Evolutionary conservation across 2,797 vertebrate genomes (phyloP).

Genomic region (Sebastes ruberrimus): DNA sequence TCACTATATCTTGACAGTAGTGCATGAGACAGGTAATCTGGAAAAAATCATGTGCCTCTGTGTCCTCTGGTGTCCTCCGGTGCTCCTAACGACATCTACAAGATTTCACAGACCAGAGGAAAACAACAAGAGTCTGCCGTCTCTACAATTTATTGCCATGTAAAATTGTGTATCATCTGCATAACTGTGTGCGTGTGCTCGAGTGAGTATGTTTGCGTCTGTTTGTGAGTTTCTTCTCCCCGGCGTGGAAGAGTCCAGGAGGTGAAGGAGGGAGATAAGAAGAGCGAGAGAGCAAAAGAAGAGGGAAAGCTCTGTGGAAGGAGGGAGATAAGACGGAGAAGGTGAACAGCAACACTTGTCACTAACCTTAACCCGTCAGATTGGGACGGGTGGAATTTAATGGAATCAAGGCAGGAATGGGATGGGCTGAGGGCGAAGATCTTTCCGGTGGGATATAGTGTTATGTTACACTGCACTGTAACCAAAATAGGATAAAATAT

Average conservation of each 20-base stretch:
- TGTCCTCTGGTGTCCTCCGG: too few species aligned
- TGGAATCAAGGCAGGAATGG: slow-evolving; percentile 44
- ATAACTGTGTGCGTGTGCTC: not conserved
- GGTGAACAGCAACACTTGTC: slow-evolving; percentile 90
- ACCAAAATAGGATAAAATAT: not conserved
- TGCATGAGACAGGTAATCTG: too few species aligned
- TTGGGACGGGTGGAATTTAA: slow-evolving; percentile 71
- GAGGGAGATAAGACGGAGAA: slow-evolving; percentile 88
- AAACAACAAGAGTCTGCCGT: too few species aligned
- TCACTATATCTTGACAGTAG: too few species aligned
- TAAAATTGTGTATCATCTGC: not conserved
- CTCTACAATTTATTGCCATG: too few species aligned
- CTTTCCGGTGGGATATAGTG: not conserved
- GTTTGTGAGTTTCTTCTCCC: slow-evolving; percentile 8
- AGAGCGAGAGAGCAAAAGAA: slow-evolving; percentile 44
- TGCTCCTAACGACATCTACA: too few species aligned
- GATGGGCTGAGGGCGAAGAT: slow-evolving; percentile 7
- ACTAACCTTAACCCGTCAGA: slow-evolving; percentile 69
- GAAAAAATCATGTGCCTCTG: too few species aligned
- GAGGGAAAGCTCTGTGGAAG: slow-evolving; percentile 73
- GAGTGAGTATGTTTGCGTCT: not conserved
- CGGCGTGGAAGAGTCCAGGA: slow-evolving; percentile 22
- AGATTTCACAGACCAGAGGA: too few species aligned
- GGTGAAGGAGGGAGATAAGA: slow-evolving; percentile 76
- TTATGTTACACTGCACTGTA: not conserved